Percentiles rank a stretch among this genome's conserved stretches.
Conservation (phyloP, 2,113 vertebrate species). For the Pygoscelis antarcticus region DNA sequence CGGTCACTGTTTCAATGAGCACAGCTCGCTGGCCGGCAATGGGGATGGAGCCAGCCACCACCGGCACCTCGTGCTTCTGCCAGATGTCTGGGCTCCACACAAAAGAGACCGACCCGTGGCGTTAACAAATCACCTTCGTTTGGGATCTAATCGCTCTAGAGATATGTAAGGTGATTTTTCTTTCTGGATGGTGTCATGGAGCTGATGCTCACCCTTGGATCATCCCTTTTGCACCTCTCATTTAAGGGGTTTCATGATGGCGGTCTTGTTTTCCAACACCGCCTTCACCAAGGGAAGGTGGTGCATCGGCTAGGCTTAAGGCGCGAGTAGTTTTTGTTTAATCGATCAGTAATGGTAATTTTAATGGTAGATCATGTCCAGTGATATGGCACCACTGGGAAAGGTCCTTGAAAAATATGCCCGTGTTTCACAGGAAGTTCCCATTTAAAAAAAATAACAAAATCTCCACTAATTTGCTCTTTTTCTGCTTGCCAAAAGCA, state of each 20-base stretch:
- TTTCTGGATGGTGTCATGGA: neutral
- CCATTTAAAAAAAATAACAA: neutral
- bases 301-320: neutral
- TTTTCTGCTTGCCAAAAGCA: neutral
- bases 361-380: neutral
- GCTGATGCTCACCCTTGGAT: neutral
- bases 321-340: neutral
- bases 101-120: constrained; percentile 57
- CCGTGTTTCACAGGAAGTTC: neutral
- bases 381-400: neutral
- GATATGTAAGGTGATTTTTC: neutral
- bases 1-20: constrained; percentile 77
- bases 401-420: neutral
- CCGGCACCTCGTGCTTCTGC: constrained; percentile 69
- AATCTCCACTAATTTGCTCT: neutral
- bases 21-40: constrained; percentile 78
- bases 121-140: constrained; percentile 79
- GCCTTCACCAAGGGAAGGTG: neutral
- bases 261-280: neutral
- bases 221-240: neutral
- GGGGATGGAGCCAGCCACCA: constrained; percentile 64
- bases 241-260: constrained; percentile 11
- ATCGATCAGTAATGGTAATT: neutral
- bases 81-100: constrained; percentile 86
- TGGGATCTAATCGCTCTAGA: constrained; percentile 24